phyloP scores from a whole-genome alignment of 2,113 vertebrate genomes.

The Meles meles region DNA sequence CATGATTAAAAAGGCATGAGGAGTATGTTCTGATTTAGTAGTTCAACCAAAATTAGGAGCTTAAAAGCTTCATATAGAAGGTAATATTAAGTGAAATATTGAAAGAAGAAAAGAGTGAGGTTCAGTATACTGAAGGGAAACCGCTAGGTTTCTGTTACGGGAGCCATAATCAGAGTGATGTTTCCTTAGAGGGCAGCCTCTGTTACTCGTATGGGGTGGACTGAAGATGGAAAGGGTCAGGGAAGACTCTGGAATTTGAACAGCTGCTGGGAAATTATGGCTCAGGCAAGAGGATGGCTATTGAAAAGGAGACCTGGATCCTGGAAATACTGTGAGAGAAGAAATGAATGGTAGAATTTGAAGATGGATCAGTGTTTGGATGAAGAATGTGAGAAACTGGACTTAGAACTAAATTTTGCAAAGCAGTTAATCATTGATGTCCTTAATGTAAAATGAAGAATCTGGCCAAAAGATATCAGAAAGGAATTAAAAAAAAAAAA shows the following conservation, averaged over 20 bases:
- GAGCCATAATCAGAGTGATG: not conserved
- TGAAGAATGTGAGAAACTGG: not conserved
- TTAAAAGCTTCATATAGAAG: not conserved
- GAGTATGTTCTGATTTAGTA: not conserved
- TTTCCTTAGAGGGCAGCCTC: not conserved
- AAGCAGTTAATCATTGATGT: not conserved
- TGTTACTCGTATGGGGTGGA: not conserved
- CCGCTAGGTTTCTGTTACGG: not conserved
- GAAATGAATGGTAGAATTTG: not conserved
- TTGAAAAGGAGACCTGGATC: not conserved
- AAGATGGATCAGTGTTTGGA: not conserved
- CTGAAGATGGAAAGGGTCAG: not conserved
- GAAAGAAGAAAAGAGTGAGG: not conserved
- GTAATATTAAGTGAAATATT: not conserved
- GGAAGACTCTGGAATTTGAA: not conserved
- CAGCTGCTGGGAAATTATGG: not conserved
- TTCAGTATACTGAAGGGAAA: not conserved
- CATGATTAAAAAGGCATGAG: not conserved
- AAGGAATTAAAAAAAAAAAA: not conserved
- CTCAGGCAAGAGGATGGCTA: not conserved
- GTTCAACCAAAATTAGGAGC: not conserved
- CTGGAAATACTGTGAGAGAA: not conserved
- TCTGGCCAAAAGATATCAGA: not conserved
- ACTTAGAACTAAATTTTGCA: not conserved
- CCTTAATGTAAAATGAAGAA: not conserved